phyloP scores from a whole-genome alignment of 2,797 vertebrate genomes.

The Holocentrus rufus region DNA sequence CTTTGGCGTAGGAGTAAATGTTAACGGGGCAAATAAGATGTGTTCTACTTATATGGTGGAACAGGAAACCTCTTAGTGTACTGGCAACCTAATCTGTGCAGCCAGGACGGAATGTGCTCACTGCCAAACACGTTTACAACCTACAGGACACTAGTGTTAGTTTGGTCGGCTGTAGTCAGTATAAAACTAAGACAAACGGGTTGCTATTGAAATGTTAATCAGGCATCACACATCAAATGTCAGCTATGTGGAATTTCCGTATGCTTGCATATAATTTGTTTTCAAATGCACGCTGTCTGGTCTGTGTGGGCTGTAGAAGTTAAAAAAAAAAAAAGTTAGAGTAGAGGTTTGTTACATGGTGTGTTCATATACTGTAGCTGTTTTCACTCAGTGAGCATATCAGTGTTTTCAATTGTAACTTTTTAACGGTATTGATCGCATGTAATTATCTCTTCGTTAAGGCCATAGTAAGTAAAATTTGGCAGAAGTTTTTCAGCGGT shows the following conservation, averaged over 20 bases:
- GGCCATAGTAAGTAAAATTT: not conserved
- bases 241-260: not conserved
- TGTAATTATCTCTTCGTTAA: not conserved
- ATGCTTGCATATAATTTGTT: not conserved
- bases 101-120: conserved; percentile 80
- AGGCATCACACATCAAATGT: not conserved
- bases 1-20: not conserved
- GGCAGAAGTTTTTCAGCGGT: not conserved
- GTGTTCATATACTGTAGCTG: not conserved
- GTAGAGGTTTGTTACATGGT: not conserved
- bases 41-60: conserved; percentile 63
- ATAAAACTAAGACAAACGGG: too few species aligned
- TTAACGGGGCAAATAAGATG: conserved; percentile 53
- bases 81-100: conserved; percentile 76
- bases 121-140: conserved; percentile 64
- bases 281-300: not conserved
- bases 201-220: not conserved
- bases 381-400: not conserved
- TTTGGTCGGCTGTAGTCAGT: too few species aligned
- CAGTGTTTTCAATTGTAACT: not conserved
- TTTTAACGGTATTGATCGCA: not conserved
- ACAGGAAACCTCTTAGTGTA: conserved; percentile 73
- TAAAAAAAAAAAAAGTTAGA: not conserved
- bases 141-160: too few species aligned
- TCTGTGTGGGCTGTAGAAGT: not conserved